Conservation (phyloP, 2,797 vertebrate species). For the Melanotaenia maccullochi region DNA sequence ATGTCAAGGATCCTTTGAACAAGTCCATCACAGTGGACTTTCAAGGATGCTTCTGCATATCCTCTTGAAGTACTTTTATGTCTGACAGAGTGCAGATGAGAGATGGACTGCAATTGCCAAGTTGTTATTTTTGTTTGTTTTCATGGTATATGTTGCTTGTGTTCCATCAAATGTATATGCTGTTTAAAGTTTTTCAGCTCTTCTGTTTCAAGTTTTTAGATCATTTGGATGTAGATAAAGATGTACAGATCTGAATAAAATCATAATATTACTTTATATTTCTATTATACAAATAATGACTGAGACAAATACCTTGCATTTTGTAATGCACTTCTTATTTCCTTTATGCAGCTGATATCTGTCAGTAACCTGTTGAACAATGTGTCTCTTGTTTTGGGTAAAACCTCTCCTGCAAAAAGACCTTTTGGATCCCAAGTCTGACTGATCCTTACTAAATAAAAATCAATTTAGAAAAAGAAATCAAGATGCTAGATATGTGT, state of each 20-base stretch:
- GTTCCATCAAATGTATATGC: background rate
- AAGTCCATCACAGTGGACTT: background rate
- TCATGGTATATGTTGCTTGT: background rate
- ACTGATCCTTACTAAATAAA: background rate
- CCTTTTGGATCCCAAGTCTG: too few species aligned
- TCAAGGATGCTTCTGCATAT: background rate
- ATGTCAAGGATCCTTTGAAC: background rate
- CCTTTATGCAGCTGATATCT: background rate
- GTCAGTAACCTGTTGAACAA: background rate
- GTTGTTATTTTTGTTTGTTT: background rate
- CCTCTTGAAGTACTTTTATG: background rate
- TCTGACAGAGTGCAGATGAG: background rate
- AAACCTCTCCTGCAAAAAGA: background rate
- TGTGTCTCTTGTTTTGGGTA: background rate
- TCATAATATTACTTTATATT: background rate
- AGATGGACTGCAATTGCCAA: too few species aligned
- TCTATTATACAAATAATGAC: background rate
- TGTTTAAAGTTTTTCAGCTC: background rate
- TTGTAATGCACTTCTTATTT: too few species aligned
- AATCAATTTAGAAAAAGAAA: background rate
- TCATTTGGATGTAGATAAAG: background rate
- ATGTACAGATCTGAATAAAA: too few species aligned
- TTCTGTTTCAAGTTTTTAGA: background rate
- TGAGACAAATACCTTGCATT: background rate
- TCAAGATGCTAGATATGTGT: background rate